phyloP scores from a whole-genome alignment of 2,888 invertebrate species.

The Schizotus pectinicornis region DNA sequence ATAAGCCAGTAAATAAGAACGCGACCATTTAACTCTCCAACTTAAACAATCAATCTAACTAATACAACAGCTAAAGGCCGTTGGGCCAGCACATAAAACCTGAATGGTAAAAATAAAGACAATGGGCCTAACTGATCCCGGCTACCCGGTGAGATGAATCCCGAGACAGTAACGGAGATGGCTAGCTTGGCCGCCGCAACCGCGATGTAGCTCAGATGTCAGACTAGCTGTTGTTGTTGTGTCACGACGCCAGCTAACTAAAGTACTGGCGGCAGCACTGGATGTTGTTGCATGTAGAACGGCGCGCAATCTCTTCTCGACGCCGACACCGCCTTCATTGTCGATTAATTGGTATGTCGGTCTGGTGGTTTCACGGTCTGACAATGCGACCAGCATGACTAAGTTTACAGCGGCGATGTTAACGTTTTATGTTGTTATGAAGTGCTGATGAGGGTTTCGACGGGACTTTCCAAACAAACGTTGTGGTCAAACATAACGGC shows the following conservation, averaged over 20 bases:
- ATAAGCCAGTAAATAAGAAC: conserved; percentile 25
- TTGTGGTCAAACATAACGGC: conserved; percentile 98
- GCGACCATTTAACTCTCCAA: conserved; percentile 21
- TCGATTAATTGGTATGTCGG: conserved; percentile 26
- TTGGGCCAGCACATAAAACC: conserved; percentile 26
- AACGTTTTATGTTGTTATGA: conserved; percentile 59
- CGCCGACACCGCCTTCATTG: conserved; percentile 19
- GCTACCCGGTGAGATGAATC: conserved; percentile 24
- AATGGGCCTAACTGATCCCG: conserved; percentile 28
- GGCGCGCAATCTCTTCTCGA: conserved; percentile 37
- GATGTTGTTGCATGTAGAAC: conserved; percentile 54
- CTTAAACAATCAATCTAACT: conserved; percentile 20
- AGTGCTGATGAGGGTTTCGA: conserved; percentile 99
- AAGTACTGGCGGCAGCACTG: conserved; percentile 41
- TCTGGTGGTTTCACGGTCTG: conserved; percentile 31
- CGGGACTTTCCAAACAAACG: conserved; percentile 99
- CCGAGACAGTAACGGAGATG: conserved; percentile 36
- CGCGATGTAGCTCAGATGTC: conserved; percentile 43
- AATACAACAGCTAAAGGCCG: conserved; percentile 30
- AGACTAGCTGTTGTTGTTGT: conserved; percentile 45
- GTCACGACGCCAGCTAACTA: conserved; percentile 28
- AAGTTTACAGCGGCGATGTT: conserved; percentile 49
- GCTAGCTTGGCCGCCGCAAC: conserved; percentile 52
- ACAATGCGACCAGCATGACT: conserved; percentile 42
- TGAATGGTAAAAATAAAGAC: conserved; percentile 35